A percentile compares a stretch with the other conserved stretches of the same genome.
Conservation (phyloP, 2,888 invertebrate species). For the Leptopilina syphax region DNA sequence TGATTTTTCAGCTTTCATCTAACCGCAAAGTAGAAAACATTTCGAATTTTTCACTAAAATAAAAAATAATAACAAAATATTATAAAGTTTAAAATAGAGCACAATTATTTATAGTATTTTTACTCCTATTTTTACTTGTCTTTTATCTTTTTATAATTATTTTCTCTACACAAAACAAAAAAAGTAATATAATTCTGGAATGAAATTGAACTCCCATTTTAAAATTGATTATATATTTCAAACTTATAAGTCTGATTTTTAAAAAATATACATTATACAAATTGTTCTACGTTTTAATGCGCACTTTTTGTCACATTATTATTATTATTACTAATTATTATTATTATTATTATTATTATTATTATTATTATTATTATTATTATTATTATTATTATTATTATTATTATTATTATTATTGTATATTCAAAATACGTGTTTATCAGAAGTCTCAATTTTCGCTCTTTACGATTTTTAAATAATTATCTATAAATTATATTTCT, state of each 20-base stretch:
- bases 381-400: not conserved
- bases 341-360: not conserved
- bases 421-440: not conserved
- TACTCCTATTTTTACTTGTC: not conserved
- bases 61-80: slow-evolving; percentile 22
- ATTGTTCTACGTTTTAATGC: slow-evolving; percentile 25
- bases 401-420: not conserved
- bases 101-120: slow-evolving; percentile 21
- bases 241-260: slow-evolving; percentile 15
- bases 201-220: not conserved
- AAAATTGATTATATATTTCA: slow-evolving; percentile 12
- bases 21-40: slow-evolving; percentile 1
- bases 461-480: not conserved
- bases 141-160: not conserved
- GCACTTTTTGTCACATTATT: not conserved
- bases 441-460: not conserved
- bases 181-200: no score
- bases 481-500: not conserved
- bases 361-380: not conserved
- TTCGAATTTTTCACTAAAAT: slow-evolving; percentile 32
- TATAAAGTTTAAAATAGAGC: slow-evolving; percentile 5
- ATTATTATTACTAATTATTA: not conserved
- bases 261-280: slow-evolving; percentile 22
- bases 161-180: no score
- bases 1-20: slow-evolving; percentile 32